phyloP scores from a whole-genome alignment of 2,113 vertebrate species.

The Grammomys dolichurus region DNA sequence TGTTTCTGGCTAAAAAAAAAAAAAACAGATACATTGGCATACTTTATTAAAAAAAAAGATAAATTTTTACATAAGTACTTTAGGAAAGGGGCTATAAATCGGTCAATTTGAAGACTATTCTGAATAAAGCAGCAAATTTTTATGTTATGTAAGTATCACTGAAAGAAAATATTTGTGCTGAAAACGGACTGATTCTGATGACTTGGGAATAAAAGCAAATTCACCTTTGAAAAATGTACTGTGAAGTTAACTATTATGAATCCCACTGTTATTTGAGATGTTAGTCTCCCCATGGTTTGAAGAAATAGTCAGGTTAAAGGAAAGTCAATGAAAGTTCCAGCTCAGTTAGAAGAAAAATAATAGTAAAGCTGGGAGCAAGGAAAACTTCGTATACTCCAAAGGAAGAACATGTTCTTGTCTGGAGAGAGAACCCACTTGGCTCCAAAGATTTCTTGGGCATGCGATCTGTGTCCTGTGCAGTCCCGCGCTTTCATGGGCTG shows the following conservation, averaged over 20 bases:
- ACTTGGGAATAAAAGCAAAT: slow-evolving; percentile 53
- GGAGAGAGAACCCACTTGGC: slow-evolving; percentile 36
- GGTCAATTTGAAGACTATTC: slow-evolving; percentile 79
- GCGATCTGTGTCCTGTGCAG: background rate
- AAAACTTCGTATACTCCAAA: slow-evolving; percentile 60
- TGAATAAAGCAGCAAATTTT: slow-evolving; percentile 85
- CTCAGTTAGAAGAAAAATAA: slow-evolving; percentile 9
- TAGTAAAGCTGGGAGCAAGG: background rate
- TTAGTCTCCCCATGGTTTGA: slow-evolving; percentile 50
- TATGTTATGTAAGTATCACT: slow-evolving; percentile 84
- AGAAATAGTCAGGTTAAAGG: slow-evolving; percentile 66
- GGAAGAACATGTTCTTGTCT: slow-evolving; percentile 52
- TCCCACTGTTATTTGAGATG: slow-evolving; percentile 61
- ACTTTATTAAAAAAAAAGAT: slow-evolving; percentile 78
- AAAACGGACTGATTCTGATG: slow-evolving; percentile 65
- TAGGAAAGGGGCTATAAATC: slow-evolving; percentile 79
- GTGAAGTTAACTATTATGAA: slow-evolving; percentile 55
- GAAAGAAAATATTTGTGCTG: slow-evolving; percentile 81
- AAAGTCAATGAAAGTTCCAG: slow-evolving; percentile 62
- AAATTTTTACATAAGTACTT: slow-evolving; percentile 83
- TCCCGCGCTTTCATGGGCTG: background rate
- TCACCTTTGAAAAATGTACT: slow-evolving; percentile 59
- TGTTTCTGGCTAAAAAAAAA: slow-evolving; percentile 68
- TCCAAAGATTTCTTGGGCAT: background rate
- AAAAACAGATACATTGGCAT: slow-evolving; percentile 75